Conservation (phyloP, 2,113 vertebrate species). For the Chunga burmeisteri region DNA sequence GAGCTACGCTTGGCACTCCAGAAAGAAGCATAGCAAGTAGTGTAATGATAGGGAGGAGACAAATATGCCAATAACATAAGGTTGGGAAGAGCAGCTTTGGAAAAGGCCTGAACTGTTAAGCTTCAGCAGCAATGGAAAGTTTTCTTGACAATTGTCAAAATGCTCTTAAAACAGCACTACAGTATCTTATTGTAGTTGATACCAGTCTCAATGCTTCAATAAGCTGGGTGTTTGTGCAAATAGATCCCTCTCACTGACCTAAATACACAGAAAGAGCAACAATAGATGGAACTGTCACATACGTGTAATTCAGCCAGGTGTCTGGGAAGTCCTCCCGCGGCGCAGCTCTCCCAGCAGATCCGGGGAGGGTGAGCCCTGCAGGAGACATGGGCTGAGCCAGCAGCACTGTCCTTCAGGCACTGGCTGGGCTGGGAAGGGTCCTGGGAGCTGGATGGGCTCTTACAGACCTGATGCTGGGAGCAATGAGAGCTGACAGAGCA, state of each 20-base stretch:
- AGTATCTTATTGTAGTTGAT: neutral
- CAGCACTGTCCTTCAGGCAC: neutral
- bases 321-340: neutral
- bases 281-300: neutral
- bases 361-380: neutral
- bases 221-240: neutral
- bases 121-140: neutral
- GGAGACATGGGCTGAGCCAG: neutral
- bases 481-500: neutral
- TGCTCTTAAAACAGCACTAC: neutral
- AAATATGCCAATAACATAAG: neutral
- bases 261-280: neutral
- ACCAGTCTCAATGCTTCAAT: fast-evolving
- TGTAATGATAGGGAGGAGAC: neutral
- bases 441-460: neutral
- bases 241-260: neutral
- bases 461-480: too few relatives aligned
- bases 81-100: neutral
- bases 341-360: neutral
- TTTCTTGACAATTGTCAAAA: neutral
- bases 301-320: fast-evolving
- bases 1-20: neutral
- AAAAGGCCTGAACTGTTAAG: neutral
- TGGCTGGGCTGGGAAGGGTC: neutral
- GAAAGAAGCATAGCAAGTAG: neutral